A percentile compares a stretch with the other conserved stretches of the same genome.
Evolutionary conservation across 2,797 vertebrate genomes (phyloP).

Genomic region (Knipowitschia caucasica): DNA sequence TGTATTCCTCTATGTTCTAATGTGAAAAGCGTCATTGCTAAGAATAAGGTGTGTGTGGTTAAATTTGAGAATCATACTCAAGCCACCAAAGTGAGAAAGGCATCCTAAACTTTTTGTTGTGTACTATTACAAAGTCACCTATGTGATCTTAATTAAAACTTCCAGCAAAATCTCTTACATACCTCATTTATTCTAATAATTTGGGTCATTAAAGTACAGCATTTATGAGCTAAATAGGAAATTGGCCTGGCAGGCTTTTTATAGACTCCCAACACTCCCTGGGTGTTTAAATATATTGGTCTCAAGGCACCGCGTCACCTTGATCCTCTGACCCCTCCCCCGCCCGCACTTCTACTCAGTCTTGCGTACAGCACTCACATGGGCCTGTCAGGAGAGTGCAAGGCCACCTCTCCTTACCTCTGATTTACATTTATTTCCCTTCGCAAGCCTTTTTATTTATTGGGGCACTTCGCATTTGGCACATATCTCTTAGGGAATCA

Average conservation of each 20-base stretch:
- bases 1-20: too few relatives aligned
- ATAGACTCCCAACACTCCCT: constrained; percentile 66
- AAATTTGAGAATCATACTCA: too few relatives aligned
- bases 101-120: constrained; percentile 29
- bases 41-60: too few relatives aligned
- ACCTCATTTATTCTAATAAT: constrained; percentile 65
- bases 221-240: constrained; percentile 69
- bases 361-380: constrained; percentile 58
- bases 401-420: constrained; percentile 72
- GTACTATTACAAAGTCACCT: constrained; percentile 21
- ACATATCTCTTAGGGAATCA: constrained; percentile 75
- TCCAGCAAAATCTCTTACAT: constrained; percentile 46
- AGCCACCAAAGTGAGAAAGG: too few relatives aligned
- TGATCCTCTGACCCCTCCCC: constrained; percentile 71
- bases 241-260: constrained; percentile 65
- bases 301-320: constrained; percentile 74
- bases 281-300: constrained; percentile 73
- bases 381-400: constrained; percentile 60
- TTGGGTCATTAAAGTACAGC: constrained; percentile 65
- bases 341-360: constrained; percentile 62
- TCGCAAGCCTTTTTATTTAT: constrained; percentile 75
- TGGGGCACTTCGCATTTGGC: constrained; percentile 78
- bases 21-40: too few relatives aligned
- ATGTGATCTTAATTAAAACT: constrained; percentile 42
- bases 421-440: constrained; percentile 81